phyloP scores from a whole-genome alignment of 2,113 vertebrate species.

The Ammodytes marinus region DNA sequence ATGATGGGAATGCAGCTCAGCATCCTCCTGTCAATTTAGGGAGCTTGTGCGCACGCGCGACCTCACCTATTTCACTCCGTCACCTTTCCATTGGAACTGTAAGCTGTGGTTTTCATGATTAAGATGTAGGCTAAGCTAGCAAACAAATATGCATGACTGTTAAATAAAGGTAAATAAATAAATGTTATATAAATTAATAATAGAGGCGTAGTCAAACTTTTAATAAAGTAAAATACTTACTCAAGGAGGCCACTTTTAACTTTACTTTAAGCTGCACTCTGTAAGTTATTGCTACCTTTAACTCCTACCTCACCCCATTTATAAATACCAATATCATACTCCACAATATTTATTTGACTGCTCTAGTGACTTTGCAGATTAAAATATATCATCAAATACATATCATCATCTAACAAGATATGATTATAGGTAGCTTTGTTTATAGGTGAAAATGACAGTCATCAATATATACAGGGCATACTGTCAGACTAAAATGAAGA shows the following conservation, averaged over 20 bases:
- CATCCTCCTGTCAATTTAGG: constrained; percentile 78
- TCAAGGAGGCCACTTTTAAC: neutral
- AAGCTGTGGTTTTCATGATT: neutral
- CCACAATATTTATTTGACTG: neutral
- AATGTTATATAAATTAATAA: neutral
- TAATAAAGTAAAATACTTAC: neutral
- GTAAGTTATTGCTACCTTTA: neutral
- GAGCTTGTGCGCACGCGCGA: constrained; percentile 83
- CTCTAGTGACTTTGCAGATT: neutral
- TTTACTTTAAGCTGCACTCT: neutral
- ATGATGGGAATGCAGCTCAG: constrained; percentile 85
- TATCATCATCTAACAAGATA: neutral
- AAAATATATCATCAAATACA: neutral
- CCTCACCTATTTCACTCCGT: constrained; percentile 78
- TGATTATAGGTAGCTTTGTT: neutral
- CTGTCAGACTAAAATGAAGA: constrained; percentile 1
- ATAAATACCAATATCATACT: neutral
- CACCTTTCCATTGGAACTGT: constrained; percentile 53
- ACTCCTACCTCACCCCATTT: neutral
- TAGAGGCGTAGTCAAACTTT: neutral
- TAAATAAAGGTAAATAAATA: no score
- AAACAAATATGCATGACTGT: neutral
- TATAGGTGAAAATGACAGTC: neutral
- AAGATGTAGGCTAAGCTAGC: neutral
- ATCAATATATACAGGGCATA: no score